Conservation (phyloP, 2,797 vertebrate genomes). For the Harpagifer antarcticus region DNA sequence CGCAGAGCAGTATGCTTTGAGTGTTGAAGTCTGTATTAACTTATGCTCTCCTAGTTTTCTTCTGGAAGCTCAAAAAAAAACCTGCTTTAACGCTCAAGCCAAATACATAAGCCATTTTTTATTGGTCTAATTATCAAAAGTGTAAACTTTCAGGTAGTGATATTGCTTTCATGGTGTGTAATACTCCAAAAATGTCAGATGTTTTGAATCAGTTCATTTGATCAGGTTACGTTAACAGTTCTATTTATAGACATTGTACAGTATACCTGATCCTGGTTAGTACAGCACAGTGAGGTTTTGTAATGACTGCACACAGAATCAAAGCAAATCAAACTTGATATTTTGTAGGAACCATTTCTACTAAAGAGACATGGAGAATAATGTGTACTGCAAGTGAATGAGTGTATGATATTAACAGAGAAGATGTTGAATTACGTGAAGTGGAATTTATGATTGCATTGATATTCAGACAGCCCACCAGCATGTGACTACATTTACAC, state of each 20-base stretch:
- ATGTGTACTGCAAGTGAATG: neutral
- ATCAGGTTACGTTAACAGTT: constrained; percentile 14
- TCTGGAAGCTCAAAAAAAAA: constrained; percentile 21
- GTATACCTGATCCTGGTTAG: neutral
- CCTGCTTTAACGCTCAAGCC: constrained; percentile 16
- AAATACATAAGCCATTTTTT: constrained; percentile 10
- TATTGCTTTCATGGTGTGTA: constrained; percentile 15
- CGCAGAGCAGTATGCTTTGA: constrained; percentile 37
- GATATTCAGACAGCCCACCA: neutral
- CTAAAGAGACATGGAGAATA: neutral
- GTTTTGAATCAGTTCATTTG: constrained; percentile 17
- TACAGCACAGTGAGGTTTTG: neutral
- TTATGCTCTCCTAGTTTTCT: constrained; percentile 40
- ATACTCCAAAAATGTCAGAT: constrained; percentile 15
- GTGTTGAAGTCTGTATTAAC: constrained; percentile 35
- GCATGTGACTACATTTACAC: neutral
- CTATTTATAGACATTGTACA: constrained; percentile 14
- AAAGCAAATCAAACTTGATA: constrained; percentile 14
- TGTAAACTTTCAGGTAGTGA: constrained; percentile 2
- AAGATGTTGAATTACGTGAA: constrained; percentile 5
- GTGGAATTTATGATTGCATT: neutral
- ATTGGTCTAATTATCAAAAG: constrained; percentile 21
- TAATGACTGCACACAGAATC: neutral
- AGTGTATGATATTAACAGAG: neutral
- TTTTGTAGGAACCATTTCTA: constrained; percentile 5